A percentile compares a stretch with the other conserved stretches of the same genome.
Conservation (phyloP, 2,888 invertebrate genomes). For the Ophion ventricosus region DNA sequence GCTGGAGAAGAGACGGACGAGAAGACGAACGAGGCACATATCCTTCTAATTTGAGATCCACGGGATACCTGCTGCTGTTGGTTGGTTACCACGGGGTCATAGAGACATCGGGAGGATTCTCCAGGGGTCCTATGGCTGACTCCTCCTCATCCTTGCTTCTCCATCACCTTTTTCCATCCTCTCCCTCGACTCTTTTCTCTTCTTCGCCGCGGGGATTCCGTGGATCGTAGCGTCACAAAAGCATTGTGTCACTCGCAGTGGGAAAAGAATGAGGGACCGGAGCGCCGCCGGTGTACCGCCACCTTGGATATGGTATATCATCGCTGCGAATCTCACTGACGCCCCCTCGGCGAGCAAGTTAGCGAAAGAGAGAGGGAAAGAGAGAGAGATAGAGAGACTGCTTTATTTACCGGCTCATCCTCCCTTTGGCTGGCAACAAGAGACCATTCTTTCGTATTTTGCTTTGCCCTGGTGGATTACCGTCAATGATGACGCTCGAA, state of each 20-base stretch:
- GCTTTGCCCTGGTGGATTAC: constrained; percentile 7
- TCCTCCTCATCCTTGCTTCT: constrained; percentile 14
- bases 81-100: constrained; percentile 57
- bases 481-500: constrained; percentile 5
- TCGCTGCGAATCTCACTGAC: constrained; percentile 6
- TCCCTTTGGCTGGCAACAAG: neutral
- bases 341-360: neutral
- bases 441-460: constrained; percentile 21
- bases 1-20: constrained; percentile 9
- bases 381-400: neutral
- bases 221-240: constrained; percentile 66
- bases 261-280: constrained; percentile 65
- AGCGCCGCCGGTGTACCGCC: constrained; percentile 26
- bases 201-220: constrained; percentile 61
- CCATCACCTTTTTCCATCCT: constrained; percentile 7
- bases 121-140: constrained; percentile 63
- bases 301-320: constrained; percentile 30
- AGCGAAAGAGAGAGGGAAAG: neutral
- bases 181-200: constrained; percentile 11
- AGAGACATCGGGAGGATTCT: constrained; percentile 71
- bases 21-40: constrained; percentile 50
- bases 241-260: constrained; percentile 70
- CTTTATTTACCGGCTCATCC: constrained; percentile 14
- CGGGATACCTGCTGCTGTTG: constrained; percentile 66
- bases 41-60: constrained; percentile 71